Base-by-base conservation (phyloP, 2,113 vertebrate genomes). In the Carassius gibelio region DNA sequence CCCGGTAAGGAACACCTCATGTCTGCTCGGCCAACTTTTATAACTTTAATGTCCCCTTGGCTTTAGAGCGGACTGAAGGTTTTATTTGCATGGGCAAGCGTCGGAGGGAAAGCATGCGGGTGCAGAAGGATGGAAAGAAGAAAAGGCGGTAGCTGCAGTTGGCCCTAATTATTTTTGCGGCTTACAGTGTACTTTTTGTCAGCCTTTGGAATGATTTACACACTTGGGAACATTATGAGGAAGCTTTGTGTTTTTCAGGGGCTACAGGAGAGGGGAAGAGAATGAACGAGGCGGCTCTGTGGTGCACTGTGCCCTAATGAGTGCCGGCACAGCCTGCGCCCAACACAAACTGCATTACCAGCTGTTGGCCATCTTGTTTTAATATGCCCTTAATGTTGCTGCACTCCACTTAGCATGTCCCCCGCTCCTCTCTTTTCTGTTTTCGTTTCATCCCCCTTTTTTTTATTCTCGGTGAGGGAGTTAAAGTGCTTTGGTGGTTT, bases 381-480 rank as follows among this genome's bases (percentile, higher is more conserved):
- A 92, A 90, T 93, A 90, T 91, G 93, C 90, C 90, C 90, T 94
- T 85, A 94, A 93, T 87, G 88, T 87, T 90, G 82, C 84, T 92
- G 66, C 68, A 62, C 84, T 78, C 77, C 64, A 48, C 91, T 88
- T 89, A 86, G 76, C 75, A 42, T 84, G 61, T 79, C 74, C 48
- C 61, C 71, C 45, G 4, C 55, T 81, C 15, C 50, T 34, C 68
- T 66, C 75, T 55, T 75, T 34, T 72, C 48, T 84, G 34, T 71
- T 75, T 84, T 79, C 34, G 19, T 42, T 81, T 64, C 45, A 14
- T 57, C 81, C 75, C 62, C 23, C n/a, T 72, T 72, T 26, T 61
- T 78, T 59, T 81, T 0, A 85, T 94, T 91, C 90, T 89, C 81
- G 4, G 85, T 90, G 93, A 89, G 85, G 57, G 85, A 81, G 42